Evolutionary conservation across 2,113 vertebrate genomes (phyloP).

Genomic region (Elachura formosa): DNA sequence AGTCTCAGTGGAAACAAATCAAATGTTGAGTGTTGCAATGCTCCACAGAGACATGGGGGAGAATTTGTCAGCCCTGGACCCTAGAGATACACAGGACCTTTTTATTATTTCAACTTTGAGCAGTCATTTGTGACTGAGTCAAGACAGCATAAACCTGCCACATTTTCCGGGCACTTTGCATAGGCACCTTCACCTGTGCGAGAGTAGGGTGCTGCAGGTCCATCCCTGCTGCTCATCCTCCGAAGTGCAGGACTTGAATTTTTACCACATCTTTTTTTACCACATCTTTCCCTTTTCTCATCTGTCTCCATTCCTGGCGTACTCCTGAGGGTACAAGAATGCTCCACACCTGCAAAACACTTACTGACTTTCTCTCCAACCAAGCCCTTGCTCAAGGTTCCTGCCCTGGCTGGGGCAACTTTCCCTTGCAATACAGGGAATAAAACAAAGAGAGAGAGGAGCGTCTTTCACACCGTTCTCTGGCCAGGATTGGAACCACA

Average conservation of each 20-base stretch:
- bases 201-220: background rate
- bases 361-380: background rate
- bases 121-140: background rate
- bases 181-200: accelerated
- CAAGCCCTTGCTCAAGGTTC: background rate
- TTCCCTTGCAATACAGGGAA: background rate
- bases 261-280: background rate
- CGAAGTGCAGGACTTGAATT: background rate
- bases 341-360: background rate
- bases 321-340: background rate
- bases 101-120: background rate
- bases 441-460: background rate
- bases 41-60: background rate
- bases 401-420: background rate
- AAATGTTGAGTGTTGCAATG: background rate
- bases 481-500: background rate
- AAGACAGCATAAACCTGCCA: background rate
- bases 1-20: background rate
- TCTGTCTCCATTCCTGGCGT: background rate
- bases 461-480: background rate
- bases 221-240: background rate
- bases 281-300: background rate
- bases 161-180: background rate
- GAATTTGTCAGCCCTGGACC: background rate
- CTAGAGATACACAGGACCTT: background rate